Evolutionary conservation across 1,140 invertebrate species (phyloP).

Genomic region (Brachionus rotundiformis): DNA sequence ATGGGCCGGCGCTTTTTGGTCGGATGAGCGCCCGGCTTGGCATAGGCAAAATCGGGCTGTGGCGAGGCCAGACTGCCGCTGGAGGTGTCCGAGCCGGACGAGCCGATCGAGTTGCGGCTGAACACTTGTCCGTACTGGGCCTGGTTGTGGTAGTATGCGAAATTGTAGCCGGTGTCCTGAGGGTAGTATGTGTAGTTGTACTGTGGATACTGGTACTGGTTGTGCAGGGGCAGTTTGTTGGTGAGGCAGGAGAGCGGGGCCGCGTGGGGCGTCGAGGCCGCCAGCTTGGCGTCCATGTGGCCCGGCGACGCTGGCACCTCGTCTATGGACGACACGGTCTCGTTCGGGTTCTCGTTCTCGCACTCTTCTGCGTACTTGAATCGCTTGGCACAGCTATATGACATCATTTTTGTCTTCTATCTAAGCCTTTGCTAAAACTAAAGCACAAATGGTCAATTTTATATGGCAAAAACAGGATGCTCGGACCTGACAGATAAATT

Average conservation of each 20-base stretch:
- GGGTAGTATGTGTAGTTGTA: not conserved
- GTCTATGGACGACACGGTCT: slow-evolving; percentile 24
- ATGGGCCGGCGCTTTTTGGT: slow-evolving; percentile 57
- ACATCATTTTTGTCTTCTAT: not conserved
- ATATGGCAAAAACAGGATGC: not conserved
- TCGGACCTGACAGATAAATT: not conserved
- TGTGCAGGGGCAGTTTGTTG: not conserved
- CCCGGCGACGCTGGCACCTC: not conserved
- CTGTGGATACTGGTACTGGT: not conserved
- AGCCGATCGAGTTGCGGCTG: not conserved
- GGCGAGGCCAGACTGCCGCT: not conserved
- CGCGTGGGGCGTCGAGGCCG: not conserved
- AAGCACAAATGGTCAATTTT: too few species aligned
- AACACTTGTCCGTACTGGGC: not conserved
- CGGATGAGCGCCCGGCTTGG: not conserved
- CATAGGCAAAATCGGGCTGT: not conserved
- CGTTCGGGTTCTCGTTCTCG: not conserved
- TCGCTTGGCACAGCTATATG: not conserved
- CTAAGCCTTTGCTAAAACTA: too few species aligned
- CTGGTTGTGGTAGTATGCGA: not conserved
- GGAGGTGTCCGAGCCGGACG: not conserved
- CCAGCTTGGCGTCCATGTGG: not conserved
- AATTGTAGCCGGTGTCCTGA: not conserved
- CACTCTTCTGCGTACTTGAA: not conserved
- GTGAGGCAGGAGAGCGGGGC: not conserved